Evolutionary conservation across 92 coral and sea anemone species (phyloP).

Genomic region (Phenganax stokvisi): DNA sequence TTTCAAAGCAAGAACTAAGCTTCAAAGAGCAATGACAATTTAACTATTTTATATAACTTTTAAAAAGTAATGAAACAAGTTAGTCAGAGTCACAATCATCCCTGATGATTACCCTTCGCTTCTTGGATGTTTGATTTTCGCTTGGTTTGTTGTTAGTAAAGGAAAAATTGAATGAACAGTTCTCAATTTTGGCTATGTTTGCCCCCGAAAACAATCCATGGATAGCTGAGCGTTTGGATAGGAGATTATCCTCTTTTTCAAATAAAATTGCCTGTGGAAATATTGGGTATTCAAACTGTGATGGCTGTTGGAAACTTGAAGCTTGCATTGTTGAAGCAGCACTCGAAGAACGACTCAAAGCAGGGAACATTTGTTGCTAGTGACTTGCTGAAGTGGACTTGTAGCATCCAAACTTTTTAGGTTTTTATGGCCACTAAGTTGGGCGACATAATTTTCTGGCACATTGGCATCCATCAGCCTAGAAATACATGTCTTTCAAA

Average conservation of each 20-base stretch:
- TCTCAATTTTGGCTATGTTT: neutral
- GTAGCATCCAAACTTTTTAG: too few species aligned
- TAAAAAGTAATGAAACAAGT: neutral
- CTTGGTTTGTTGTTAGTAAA: neutral
- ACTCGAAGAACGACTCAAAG: conserved; percentile 40
- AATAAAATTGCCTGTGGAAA: too few species aligned
- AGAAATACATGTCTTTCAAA: conserved; percentile 14
- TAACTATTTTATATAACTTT: too few species aligned
- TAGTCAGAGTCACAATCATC: neutral
- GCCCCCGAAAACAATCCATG: conserved; percentile 14
- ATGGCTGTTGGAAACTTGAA: neutral
- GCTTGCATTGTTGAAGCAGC: too few species aligned
- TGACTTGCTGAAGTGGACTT: too few species aligned
- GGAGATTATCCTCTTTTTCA: too few species aligned
- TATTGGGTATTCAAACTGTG: neutral
- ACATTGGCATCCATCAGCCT: conserved; percentile 24
- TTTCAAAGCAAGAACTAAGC: too few species aligned
- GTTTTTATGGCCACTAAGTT: conserved; percentile 50
- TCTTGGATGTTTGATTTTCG: too few species aligned
- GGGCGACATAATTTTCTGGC: conserved; percentile 49
- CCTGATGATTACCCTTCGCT: too few species aligned
- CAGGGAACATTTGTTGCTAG: conserved; percentile 47
- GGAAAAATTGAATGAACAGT: conserved; percentile 10
- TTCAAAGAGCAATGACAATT: too few species aligned
- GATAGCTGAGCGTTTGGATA: conserved; percentile 9